Conservation (phyloP, 92 coral and sea anemone genomes). For the Bergia puertoricense region DNA sequence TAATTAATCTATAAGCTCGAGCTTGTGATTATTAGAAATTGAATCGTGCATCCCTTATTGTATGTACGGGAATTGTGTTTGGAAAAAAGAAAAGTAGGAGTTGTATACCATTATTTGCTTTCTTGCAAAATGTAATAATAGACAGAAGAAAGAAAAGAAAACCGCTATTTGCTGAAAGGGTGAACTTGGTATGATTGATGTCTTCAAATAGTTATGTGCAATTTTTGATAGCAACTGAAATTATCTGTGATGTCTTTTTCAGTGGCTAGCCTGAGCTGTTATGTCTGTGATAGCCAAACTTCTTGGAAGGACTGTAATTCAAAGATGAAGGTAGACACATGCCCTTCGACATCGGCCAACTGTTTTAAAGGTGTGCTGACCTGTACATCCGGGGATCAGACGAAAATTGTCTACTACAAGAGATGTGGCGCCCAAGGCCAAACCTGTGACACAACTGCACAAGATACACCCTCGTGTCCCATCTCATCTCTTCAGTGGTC, state of each 20-base stretch:
- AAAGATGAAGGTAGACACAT: background rate
- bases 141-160: no score
- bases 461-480: slow-evolving; percentile 3
- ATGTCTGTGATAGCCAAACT: slow-evolving; percentile 29
- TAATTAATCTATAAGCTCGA: no score
- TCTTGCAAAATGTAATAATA: no score
- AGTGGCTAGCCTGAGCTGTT: slow-evolving; percentile 31
- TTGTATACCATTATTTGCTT: no score
- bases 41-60: no score
- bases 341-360: slow-evolving; percentile 34
- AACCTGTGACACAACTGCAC: background rate
- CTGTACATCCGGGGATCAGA: background rate
- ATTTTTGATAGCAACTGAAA: no score
- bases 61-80: no score
- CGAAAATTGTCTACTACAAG: slow-evolving; percentile 21
- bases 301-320: slow-evolving; percentile 44
- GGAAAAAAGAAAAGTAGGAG: no score
- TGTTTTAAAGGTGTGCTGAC: slow-evolving; percentile 35
- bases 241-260: slow-evolving; percentile 1
- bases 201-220: no score
- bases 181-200: no score
- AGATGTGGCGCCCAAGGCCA: slow-evolving; percentile 30
- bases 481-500: background rate
- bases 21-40: no score
- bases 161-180: no score